Base-by-base conservation (phyloP, 2,113 vertebrate genomes). In the Asarcornis scutulata region DNA sequence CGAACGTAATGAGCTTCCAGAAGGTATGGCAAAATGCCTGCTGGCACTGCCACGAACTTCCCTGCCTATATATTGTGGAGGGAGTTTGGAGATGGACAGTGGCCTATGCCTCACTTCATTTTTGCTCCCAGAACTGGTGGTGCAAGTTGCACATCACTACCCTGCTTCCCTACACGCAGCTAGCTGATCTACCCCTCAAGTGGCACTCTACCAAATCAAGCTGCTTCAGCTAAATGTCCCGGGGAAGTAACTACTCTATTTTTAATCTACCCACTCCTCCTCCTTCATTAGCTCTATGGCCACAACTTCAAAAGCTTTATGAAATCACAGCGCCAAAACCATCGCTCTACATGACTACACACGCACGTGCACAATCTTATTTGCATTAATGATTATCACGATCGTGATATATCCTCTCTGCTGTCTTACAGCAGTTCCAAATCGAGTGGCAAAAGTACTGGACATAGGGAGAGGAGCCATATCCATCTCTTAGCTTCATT, bases 341-440 rank as follows among this genome's bases (percentile, higher is more conserved):
- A 85, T 40, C 78, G 58, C 52, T 48, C 40, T 73, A 64, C 82
- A 77, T 74, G 78, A 85, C 78, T 79, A 84, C 62, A 89, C 91
- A 68, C 0, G 69, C 69, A 88, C 0, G 17, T 74, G 27, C 46
- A 56, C 67, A 79, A 71, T 73, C 75, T 53, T 44, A 83, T 50
- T 92, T 67, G n/a, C 55, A 87, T 85, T 85, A 85, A 79, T 46
- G 44, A 87, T 86, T 88, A 91, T 69, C 84, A 83, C 38, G 66
- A 75, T 72, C 68, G 31, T 32, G 69, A 83, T 53, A 75, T 15
- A 52, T 11, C 42, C 38, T 34, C 77, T 23, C 12, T 40, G 48
- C 66, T 95, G 77, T 56, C 87, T 84, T 56, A 48, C 17, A 78
- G 76, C 66, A 92, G 40, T 52, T 86, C 73, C 52, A 88, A 89